A percentile compares a stretch with the other conserved stretches of the same genome.
Evolutionary conservation across 2,797 vertebrate genomes (phyloP).

Genomic region (Sebastes paucispinis): DNA sequence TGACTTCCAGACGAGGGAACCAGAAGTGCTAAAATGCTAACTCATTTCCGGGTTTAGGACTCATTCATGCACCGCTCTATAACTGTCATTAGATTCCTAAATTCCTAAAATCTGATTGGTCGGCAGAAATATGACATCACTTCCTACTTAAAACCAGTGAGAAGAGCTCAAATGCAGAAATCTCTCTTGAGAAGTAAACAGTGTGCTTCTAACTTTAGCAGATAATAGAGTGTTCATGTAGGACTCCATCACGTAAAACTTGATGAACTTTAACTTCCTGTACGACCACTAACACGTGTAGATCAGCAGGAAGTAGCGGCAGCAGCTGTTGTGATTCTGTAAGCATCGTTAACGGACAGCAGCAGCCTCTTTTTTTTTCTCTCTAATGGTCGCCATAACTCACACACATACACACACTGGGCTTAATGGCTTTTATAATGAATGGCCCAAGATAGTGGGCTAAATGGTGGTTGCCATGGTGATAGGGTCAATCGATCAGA

Average conservation of each 20-base stretch:
- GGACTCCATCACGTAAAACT: not conserved
- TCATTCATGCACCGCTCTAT: no score
- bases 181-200: not conserved
- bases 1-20: no score
- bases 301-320: constrained; percentile 15
- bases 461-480: constrained; percentile 80
- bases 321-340: constrained; percentile 43
- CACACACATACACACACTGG: constrained; percentile 29
- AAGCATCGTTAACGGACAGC: constrained; percentile 59
- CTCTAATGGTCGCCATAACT: constrained; percentile 77
- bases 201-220: not conserved
- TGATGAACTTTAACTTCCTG: not conserved
- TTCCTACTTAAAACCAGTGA: not conserved
- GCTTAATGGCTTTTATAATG: constrained; percentile 79
- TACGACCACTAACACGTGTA: not conserved
- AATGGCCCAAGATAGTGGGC: constrained; percentile 73
- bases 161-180: not conserved
- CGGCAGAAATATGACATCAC: not conserved
- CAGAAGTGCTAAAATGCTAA: no score
- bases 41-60: no score
- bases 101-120: not conserved
- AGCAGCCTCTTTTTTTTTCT: constrained; percentile 53
- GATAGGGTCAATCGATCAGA: constrained; percentile 76
- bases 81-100: not conserved
- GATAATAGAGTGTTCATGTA: no score